Evolutionary conservation across 2,797 vertebrate genomes (phyloP).

Genomic region (Sebastes hubbsi): DNA sequence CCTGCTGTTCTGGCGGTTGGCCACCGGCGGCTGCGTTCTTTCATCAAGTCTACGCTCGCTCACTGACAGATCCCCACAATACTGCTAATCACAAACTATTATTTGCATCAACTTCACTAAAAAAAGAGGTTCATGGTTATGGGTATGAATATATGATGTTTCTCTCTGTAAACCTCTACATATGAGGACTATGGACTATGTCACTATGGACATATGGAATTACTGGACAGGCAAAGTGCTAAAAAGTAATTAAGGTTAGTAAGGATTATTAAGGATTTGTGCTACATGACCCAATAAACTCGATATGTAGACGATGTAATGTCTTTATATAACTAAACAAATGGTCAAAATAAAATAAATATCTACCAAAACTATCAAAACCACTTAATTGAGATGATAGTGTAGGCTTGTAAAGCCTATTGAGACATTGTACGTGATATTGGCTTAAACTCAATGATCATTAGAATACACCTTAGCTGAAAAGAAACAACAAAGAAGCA

Average conservation of each 20-base stretch:
- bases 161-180: not conserved
- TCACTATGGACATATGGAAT: not conserved
- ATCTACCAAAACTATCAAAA: not conserved
- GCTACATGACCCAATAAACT: not conserved
- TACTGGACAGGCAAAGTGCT: not conserved
- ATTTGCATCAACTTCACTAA: not conserved
- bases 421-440: not conserved
- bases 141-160: not conserved
- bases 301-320: not conserved
- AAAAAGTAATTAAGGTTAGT: not conserved
- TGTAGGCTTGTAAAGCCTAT: not conserved
- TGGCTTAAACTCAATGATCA: not conserved
- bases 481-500: not conserved
- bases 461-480: not conserved
- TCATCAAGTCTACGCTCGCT: constrained; percentile 66
- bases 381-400: not conserved
- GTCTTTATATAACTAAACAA: not conserved
- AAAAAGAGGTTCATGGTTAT: not conserved
- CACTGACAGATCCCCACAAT: constrained; percentile 38
- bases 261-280: not conserved
- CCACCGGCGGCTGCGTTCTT: constrained; percentile 79
- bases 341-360: not conserved
- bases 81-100: not conserved
- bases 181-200: not conserved
- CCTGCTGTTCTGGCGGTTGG: constrained; percentile 81